Conservation (phyloP, 2,113 vertebrate genomes). For the Columba janthina region DNA sequence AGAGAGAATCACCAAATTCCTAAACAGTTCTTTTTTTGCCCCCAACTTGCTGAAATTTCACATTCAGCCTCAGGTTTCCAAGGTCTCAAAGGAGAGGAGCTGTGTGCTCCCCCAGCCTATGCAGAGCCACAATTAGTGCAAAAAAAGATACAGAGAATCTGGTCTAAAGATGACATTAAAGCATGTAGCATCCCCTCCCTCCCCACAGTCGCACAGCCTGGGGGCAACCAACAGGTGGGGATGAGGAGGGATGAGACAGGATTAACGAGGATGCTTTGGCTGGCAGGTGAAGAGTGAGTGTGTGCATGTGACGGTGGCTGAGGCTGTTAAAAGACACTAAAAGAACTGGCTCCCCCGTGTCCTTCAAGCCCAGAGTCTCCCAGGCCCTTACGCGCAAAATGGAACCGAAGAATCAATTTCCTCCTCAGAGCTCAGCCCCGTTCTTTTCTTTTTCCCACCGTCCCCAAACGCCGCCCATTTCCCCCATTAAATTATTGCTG, state of each 20-base stretch:
- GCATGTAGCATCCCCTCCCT: background rate
- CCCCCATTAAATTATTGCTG: conserved; percentile 56
- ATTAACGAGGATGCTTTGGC: background rate
- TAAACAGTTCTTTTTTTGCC: background rate
- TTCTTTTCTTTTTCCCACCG: conserved; percentile 1
- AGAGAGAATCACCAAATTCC: background rate
- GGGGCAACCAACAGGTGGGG: conserved; percentile 20
- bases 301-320: fast-evolving
- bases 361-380: conserved; percentile 1
- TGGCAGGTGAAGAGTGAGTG: background rate
- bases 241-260: background rate
- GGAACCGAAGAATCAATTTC: conserved; percentile 2
- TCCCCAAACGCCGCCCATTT: conserved; percentile 23
- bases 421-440: background rate
- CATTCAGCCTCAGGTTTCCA: background rate
- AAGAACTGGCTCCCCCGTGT: background rate
- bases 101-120: background rate
- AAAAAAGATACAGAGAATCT: background rate
- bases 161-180: background rate
- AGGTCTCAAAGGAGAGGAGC: background rate
- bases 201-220: background rate
- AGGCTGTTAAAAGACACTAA: background rate
- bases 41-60: background rate
- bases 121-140: background rate
- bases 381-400: background rate